Percentiles rank a stretch among this genome's conserved stretches.
These are phyloP conservation scores for Eutolmus rufibarbis DNA, from an alignment of 2,888 invertebrate species.

Conservation along the genomic window DNA sequence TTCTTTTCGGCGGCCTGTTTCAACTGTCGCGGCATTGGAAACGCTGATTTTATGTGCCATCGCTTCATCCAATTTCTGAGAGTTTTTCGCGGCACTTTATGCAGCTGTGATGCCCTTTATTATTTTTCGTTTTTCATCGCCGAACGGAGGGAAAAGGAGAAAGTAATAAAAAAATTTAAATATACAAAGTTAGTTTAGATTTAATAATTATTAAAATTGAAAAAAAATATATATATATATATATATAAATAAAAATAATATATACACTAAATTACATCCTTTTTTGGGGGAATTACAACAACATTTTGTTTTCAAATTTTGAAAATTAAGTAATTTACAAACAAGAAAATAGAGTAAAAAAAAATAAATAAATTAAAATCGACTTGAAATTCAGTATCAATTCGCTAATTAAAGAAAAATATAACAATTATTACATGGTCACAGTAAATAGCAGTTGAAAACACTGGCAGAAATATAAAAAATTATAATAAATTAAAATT, in stretches of 20 bases:
- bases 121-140: slow-evolving; percentile 38
- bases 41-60: slow-evolving; percentile 68
- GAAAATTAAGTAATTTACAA: too few relatives aligned
- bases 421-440: too few relatives aligned
- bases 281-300: too few relatives aligned
- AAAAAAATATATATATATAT: neutral
- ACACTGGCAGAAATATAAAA: too few relatives aligned
- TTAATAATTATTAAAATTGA: neutral
- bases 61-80: slow-evolving; percentile 71
- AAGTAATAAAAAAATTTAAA: neutral
- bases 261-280: too few relatives aligned
- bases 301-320: too few relatives aligned
- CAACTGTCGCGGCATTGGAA: slow-evolving; percentile 68
- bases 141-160: neutral
- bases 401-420: too few relatives aligned
- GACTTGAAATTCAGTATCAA: too few relatives aligned
- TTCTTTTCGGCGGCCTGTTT: slow-evolving; percentile 67
- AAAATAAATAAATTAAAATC: too few relatives aligned
- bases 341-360: too few relatives aligned
- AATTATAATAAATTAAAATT: neutral
- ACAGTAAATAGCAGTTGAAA: too few relatives aligned
- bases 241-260: too few relatives aligned
- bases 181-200: neutral
- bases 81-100: slow-evolving; percentile 69
- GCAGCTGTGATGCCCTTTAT: slow-evolving; percentile 67